phyloP scores from a whole-genome alignment of 2,888 invertebrate species.

The Plutella xylostella region DNA sequence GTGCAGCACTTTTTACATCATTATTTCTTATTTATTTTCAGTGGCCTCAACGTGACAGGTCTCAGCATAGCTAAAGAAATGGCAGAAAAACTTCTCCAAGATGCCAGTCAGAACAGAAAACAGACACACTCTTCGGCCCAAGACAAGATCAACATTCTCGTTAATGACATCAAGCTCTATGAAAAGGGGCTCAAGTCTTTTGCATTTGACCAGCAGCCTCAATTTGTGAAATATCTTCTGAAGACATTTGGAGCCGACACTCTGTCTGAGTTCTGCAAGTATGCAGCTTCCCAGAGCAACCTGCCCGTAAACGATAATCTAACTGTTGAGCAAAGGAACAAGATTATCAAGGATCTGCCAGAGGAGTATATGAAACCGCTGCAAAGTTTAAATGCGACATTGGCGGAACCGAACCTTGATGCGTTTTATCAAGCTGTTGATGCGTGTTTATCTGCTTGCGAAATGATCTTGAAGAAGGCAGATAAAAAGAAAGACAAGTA shows the following conservation, averaged over 20 bases:
- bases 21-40: conserved; percentile 32
- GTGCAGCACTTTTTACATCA: background rate
- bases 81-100: conserved; percentile 80
- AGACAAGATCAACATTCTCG: conserved; percentile 82
- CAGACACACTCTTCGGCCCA: conserved; percentile 86
- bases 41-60: conserved; percentile 75
- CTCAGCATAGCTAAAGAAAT: conserved; percentile 77
- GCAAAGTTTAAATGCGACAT: conserved; percentile 74
- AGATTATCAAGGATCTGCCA: conserved; percentile 76
- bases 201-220: conserved; percentile 72
- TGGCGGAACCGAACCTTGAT: conserved; percentile 78
- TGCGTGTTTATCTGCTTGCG: conserved; percentile 75
- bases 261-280: conserved; percentile 80
- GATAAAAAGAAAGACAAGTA: conserved; percentile 89
- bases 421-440: conserved; percentile 84
- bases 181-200: conserved; percentile 81
- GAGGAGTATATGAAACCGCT: conserved; percentile 77
- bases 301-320: conserved; percentile 71
- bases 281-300: conserved; percentile 81
- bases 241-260: conserved; percentile 88
- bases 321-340: conserved; percentile 75
- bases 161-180: conserved; percentile 81
- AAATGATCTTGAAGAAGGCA: conserved; percentile 86
- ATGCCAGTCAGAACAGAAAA: conserved; percentile 75
- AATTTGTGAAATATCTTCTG: conserved; percentile 84